Percentiles rank a stretch among this genome's conserved stretches.
These are phyloP conservation scores for Epiblema foenella DNA, from an alignment of 2,888 invertebrate genomes.

Conservation along the genomic window DNA sequence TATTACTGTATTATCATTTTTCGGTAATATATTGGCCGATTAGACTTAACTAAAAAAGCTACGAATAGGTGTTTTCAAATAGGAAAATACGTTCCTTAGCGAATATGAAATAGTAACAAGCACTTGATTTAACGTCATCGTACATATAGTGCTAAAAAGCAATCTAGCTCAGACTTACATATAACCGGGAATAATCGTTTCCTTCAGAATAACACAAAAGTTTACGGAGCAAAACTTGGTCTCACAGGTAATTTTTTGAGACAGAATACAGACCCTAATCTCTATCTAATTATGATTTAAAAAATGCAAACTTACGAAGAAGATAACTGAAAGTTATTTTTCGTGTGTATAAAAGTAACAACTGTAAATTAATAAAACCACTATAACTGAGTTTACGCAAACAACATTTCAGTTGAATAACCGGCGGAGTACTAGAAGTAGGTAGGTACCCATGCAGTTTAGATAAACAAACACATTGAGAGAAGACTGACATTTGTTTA, in stretches of 20 bases:
- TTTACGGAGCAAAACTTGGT: too few relatives aligned
- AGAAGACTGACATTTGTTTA: background rate
- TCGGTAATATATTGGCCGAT: background rate
- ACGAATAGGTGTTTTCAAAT: background rate
- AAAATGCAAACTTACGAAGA: background rate
- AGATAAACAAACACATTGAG: conserved; percentile 4
- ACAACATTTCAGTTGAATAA: background rate
- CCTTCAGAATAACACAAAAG: too few relatives aligned
- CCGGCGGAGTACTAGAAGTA: background rate
- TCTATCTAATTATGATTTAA: too few relatives aligned
- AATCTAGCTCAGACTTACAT: too few relatives aligned
- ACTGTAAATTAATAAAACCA: background rate
- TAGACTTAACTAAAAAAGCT: background rate
- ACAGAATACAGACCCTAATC: too few relatives aligned
- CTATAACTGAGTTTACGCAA: background rate
- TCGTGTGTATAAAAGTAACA: background rate
- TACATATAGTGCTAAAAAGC: too few relatives aligned
- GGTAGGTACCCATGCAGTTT: background rate
- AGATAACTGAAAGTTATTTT: background rate
- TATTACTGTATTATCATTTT: background rate
- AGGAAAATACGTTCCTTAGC: too few relatives aligned
- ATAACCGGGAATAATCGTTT: too few relatives aligned
- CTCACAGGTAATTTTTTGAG: too few relatives aligned
- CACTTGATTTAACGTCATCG: too few relatives aligned
- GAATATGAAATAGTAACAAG: too few relatives aligned